Evolutionary conservation across 2,113 vertebrate genomes (phyloP).

Genomic region (Microcebus lehilahytsara): DNA sequence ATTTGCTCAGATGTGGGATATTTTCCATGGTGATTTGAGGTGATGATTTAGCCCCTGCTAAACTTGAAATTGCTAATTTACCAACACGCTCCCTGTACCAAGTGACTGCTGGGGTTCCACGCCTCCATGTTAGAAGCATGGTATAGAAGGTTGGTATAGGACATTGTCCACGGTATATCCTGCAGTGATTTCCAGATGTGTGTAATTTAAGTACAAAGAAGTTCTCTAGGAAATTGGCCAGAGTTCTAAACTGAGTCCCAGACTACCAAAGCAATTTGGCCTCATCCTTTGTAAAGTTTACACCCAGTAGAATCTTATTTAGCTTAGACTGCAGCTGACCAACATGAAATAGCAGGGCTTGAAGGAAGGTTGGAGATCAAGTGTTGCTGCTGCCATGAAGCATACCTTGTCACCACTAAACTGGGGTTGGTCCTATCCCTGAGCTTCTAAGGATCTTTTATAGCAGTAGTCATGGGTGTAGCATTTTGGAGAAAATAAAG

Average conservation of each 20-base stretch:
- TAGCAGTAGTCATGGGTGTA: not conserved
- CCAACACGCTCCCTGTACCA: not conserved
- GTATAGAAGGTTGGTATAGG: not conserved
- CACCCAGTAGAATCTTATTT: not conserved
- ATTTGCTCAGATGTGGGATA: not conserved
- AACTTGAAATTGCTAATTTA: not conserved
- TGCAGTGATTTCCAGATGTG: not conserved
- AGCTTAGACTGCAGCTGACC: not conserved
- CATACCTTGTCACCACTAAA: not conserved
- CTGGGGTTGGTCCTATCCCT: not conserved
- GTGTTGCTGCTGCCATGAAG: not conserved
- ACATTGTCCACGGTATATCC: no score
- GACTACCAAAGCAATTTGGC: not conserved
- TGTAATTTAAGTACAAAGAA: not conserved
- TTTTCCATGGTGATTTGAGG: not conserved
- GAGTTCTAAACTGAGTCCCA: not conserved
- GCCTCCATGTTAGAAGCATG: not conserved
- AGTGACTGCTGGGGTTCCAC: not conserved
- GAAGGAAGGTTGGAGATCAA: not conserved
- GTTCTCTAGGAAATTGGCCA: not conserved
- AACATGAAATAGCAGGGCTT: not conserved
- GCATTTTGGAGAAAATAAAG: not conserved
- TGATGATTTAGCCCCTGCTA: not conserved
- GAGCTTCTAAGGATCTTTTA: not conserved
- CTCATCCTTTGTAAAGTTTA: not conserved